Base-by-base conservation (phyloP, 2,888 invertebrate genomes). In the Pseudolycoriella hygida region DNA sequence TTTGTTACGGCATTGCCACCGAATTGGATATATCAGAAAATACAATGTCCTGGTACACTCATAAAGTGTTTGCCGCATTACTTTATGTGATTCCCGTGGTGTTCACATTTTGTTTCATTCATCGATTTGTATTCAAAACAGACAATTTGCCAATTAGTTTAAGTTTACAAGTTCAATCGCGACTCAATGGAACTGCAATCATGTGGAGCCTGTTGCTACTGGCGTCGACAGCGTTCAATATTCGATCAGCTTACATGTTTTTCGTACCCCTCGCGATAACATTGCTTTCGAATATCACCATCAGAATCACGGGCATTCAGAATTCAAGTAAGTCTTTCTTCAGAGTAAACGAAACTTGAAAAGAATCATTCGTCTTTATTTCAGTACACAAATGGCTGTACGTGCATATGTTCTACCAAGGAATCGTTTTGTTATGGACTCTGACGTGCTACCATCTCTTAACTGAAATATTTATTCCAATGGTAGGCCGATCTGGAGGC, bases 401-500 rank as follows among this genome's bases (percentile, higher is more conserved):
- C 46, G 50, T 57, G 6, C 57, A 59, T 45, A 40, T 60, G n/a
- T 18, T 50, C 42, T 56, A 57, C 6, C 58, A 60, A 52, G 45
- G 56, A 25, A 52, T 59, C 40, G 54, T 57, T 31, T 51, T 56
- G 5, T 43, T 58, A 5, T 59, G 59, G 59, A 49, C 56, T 3
- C 53, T 57, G 30, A 54, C 57, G 41, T 56, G 55, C 46, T 57
- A 56, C 40, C 55, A 56, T 46, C 49, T 54, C 34, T 53, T 58
- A 2, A 32, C 57, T 2, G 56, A 58, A 14, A 52, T 68, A 41
- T 59, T 62, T 44, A 56, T 62, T 42, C 69, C 70, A 30, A 62
- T 68, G 14, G 58, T 64, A 45, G 70, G 68, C 12, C 54, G 69
- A 48, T 60, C 67, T 8, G 69, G 69, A 17, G 62, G 62, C 3